phyloP scores from a whole-genome alignment of 2,888 invertebrate genomes.

The Dryobota labecula region DNA sequence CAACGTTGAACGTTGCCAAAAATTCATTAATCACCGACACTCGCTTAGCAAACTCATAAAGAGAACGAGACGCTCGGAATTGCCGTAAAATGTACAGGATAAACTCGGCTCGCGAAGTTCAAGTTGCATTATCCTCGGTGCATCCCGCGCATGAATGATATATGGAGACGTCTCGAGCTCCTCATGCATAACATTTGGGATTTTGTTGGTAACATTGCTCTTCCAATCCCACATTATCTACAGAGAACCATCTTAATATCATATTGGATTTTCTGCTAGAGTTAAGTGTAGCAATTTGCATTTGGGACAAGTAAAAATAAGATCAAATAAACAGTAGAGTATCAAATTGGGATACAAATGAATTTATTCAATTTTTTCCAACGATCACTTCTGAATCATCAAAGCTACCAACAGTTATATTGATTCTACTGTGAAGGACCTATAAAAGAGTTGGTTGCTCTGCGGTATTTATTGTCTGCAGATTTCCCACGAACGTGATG shows the following conservation, averaged over 20 bases:
- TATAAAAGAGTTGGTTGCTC: constrained; percentile 20
- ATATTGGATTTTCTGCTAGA: constrained; percentile 15
- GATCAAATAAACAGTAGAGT: not conserved
- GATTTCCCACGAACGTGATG: constrained; percentile 55
- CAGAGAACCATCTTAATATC: constrained; percentile 22
- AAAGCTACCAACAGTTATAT: constrained; percentile 34
- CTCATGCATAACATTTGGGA: constrained; percentile 62
- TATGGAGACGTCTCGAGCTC: constrained; percentile 55
- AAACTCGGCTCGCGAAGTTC: constrained; percentile 47
- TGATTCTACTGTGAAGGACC: constrained; percentile 38
- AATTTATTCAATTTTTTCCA: constrained; percentile 18
- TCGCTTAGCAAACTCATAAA: constrained; percentile 47
- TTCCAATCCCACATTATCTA: constrained; percentile 37
- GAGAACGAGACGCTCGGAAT: constrained; percentile 40
- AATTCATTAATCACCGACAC: constrained; percentile 61
- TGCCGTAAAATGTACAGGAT: constrained; percentile 43
- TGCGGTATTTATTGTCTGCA: constrained; percentile 34
- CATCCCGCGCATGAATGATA: constrained; percentile 65
- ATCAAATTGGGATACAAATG: constrained; percentile 20
- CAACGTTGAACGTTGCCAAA: constrained; percentile 51
- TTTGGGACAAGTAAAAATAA: constrained; percentile 13
- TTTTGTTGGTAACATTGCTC: constrained; percentile 52
- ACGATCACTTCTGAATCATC: constrained; percentile 16
- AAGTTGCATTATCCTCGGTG: constrained; percentile 60
- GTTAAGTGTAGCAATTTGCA: constrained; percentile 19